Evolutionary conservation across 2,888 invertebrate species (phyloP), one percentile per base, ranked within the genome.

Genomic region (Noctua janthina): DNA sequence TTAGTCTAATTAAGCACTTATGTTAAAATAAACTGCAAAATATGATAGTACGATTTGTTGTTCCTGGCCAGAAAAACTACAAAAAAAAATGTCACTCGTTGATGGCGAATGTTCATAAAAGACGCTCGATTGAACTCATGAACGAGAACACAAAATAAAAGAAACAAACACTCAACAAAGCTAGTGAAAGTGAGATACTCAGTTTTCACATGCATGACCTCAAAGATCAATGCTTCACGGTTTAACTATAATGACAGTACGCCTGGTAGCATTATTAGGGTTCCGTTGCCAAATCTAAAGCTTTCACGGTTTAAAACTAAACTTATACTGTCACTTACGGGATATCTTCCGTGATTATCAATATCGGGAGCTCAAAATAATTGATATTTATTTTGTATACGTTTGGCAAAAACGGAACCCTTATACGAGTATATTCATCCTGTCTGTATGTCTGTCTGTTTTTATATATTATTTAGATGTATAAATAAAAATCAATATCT

Each of bases 171-270:
- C n/a, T 39, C 15, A 20, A 78, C 70, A 73, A 62, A 74, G 71
- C 39, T 4, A 84, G 80, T 83, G 85, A 85, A 85, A 85, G 85
- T 76, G 46, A 2, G n/a, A 71, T 46, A n/a, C 54, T 39, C 64
- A 67, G 39, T 79, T 76, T 79, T 78, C 75, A 73, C 72, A 72
- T 29, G 68, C 71, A 46, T 80, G 80, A 46, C 85, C 84, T 84
- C 17, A 67, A 70, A 54, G 46, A 49, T 76, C 23, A 74, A 84
- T 75, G 80, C 29, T 74, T 66, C 71, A 77, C 29, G 20, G 74
- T 67, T 72, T 87, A 69, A 72, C 66, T 74, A 17, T 62, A 66
- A 83, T 66, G 74, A 73, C 76, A 87, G 54, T 66, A 67, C 56
- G 29, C 35, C 62, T 8, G 39, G 75, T 20, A 64, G 29, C 17